Percentiles rank a stretch among this genome's conserved stretches.
Conservation (phyloP, 2,113 vertebrate genomes). For the Saimiri boliviensis region DNA sequence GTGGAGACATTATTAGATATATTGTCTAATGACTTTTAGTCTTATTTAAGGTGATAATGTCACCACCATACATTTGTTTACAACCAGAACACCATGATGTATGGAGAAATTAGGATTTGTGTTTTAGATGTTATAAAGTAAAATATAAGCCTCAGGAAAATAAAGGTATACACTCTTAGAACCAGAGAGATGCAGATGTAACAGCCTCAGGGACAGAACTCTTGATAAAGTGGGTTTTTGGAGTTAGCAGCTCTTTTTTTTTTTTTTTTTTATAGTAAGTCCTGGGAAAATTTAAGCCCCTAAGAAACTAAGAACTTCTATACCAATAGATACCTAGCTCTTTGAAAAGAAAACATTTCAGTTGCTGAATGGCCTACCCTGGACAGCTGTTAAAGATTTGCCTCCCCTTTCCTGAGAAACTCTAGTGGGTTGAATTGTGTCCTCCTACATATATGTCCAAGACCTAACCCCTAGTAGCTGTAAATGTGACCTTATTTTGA, state of each 20-base stretch:
- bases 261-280: background rate
- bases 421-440: background rate
- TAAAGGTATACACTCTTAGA: background rate
- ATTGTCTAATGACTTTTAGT: background rate
- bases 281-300: background rate
- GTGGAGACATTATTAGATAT: background rate
- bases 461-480: background rate
- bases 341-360: background rate
- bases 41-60: constrained; percentile 11
- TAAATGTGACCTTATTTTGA: constrained; percentile 16
- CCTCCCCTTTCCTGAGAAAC: background rate
- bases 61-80: background rate
- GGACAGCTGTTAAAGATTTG: background rate
- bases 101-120: background rate
- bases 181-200: background rate
- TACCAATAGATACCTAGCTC: background rate
- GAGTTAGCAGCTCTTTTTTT: background rate
- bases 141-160: background rate
- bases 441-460: background rate
- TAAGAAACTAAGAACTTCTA: background rate
- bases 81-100: background rate
- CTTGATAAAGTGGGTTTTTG: background rate
- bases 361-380: background rate
- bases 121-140: background rate
- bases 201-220: background rate